Evolutionary conservation across 2,113 vertebrate species (phyloP).

Genomic region (Nansenia antarctica): DNA sequence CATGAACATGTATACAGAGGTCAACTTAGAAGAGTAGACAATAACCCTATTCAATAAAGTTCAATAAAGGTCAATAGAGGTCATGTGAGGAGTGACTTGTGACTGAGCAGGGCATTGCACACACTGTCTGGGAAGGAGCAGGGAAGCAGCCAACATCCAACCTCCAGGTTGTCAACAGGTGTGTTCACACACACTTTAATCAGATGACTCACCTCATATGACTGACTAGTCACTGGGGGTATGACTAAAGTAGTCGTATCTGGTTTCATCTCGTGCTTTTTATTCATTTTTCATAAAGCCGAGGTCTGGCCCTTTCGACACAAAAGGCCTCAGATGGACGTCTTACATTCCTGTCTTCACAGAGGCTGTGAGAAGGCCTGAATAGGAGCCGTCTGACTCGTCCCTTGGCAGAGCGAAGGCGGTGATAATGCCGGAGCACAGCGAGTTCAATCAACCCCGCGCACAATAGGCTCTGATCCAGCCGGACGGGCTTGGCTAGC

Average conservation of each 20-base stretch:
- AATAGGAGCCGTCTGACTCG: conserved; percentile 17
- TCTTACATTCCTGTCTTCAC: conserved; percentile 1
- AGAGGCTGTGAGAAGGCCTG: conserved; percentile 17
- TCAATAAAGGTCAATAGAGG: too few relatives aligned
- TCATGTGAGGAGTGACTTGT: background rate
- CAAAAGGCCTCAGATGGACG: background rate
- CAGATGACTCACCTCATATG: conserved; percentile 38
- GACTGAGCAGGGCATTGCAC: background rate
- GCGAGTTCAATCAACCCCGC: conserved; percentile 44
- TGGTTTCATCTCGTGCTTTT: conserved; percentile 24
- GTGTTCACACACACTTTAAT: conserved; percentile 16
- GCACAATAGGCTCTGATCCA: conserved; percentile 34
- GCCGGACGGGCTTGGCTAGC: too few relatives aligned
- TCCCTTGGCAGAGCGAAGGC: conserved; percentile 5
- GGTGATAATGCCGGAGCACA: too few relatives aligned
- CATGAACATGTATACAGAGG: background rate
- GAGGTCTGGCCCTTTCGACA: conserved; percentile 13
- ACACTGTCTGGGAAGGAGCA: background rate
- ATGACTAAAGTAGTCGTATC: conserved; percentile 16
- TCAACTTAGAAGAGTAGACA: background rate
- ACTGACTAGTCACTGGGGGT: background rate
- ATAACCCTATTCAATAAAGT: background rate
- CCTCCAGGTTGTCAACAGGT: conserved; percentile 9
- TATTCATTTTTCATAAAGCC: conserved; percentile 19
- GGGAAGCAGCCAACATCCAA: conserved; percentile 6